Evolutionary conservation across 2,113 vertebrate genomes (phyloP).

Genomic region (Archilochus colubris): DNA sequence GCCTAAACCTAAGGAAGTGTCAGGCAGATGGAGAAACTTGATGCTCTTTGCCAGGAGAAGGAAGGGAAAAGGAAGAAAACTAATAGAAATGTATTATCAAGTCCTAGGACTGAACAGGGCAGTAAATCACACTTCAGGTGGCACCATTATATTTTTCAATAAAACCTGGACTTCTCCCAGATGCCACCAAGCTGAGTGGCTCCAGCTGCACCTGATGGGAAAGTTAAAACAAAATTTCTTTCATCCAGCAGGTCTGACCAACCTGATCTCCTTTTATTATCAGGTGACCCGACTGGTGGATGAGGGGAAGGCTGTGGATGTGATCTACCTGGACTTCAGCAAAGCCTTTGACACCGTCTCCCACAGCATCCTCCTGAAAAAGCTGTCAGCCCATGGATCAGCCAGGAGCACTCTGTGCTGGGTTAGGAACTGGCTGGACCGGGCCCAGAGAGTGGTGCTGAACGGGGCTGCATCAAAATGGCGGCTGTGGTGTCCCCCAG

Average conservation of each 20-base stretch:
- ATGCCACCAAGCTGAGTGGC: not conserved
- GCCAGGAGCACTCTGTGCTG: too few species aligned
- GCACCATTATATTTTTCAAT: conserved; percentile 40
- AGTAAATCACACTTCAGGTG: conserved; percentile 47
- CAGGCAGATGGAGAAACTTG: conserved; percentile 19
- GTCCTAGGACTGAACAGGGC: not conserved
- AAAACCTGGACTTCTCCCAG: conserved; percentile 7
- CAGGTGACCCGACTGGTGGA: too few species aligned
- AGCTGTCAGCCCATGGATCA: too few species aligned
- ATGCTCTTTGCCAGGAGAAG: not conserved
- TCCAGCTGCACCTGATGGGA: not conserved
- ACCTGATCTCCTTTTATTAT: too few species aligned
- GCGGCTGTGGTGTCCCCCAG: too few species aligned
- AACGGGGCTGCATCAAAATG: too few species aligned
- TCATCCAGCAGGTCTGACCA: not conserved
- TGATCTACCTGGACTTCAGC: too few species aligned
- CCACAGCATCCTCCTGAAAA: too few species aligned
- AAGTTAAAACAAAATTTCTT: not conserved
- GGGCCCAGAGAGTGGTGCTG: too few species aligned
- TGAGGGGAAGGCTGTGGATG: too few species aligned
- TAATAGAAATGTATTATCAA: conserved; percentile 57
- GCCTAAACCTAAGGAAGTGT: conserved; percentile 49
- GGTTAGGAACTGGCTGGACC: too few species aligned
- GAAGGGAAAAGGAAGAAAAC: conserved; percentile 21
- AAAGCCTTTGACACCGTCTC: too few species aligned